Conservation (phyloP, 2,113 vertebrate genomes). For the Bubo scandiacus region DNA sequence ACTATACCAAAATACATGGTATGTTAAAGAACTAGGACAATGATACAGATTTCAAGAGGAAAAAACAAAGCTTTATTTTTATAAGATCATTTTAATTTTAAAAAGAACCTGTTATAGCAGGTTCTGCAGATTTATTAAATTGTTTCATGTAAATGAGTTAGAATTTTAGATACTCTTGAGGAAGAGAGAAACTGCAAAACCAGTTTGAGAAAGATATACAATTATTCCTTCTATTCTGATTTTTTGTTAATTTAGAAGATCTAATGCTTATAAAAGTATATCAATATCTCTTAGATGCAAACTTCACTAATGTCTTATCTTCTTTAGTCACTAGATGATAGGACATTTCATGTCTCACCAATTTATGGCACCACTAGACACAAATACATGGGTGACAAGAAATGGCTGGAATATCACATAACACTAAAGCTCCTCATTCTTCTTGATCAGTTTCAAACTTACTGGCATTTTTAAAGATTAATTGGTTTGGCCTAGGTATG, state of each 20-base stretch:
- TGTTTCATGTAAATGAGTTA: background rate
- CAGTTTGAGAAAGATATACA: background rate
- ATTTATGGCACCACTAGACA: background rate
- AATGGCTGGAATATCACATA: background rate
- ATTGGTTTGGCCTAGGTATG: background rate
- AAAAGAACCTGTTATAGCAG: background rate
- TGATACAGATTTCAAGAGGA: background rate
- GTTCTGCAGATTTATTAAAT: background rate
- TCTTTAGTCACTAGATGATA: background rate
- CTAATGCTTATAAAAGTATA: background rate
- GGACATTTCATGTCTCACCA: background rate
- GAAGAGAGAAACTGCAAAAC: background rate
- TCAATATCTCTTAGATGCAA: background rate
- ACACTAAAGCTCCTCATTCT: background rate
- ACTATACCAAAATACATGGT: background rate
- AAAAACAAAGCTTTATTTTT: background rate
- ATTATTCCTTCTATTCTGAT: background rate
- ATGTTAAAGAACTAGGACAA: background rate
- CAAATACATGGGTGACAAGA: background rate
- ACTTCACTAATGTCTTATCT: background rate
- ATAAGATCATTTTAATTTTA: background rate
- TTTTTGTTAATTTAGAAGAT: background rate
- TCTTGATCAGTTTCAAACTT: background rate
- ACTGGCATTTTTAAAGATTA: background rate
- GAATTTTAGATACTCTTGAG: background rate